Conservation (phyloP, 1,140 invertebrate genomes). For the Drosophila bocqueti region DNA sequence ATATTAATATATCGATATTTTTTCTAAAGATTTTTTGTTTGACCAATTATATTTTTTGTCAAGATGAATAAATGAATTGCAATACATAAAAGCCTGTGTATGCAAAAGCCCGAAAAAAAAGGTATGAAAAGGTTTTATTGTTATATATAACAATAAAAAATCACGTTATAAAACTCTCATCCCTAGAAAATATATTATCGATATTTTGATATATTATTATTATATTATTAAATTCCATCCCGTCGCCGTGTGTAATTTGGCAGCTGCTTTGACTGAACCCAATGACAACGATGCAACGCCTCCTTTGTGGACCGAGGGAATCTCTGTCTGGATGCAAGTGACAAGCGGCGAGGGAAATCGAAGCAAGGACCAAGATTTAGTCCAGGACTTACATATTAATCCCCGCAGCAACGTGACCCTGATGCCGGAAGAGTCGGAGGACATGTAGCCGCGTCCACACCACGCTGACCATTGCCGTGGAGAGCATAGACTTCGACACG, state of each 20-base stretch:
- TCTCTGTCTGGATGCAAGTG: conserved; percentile 65
- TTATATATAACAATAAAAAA: too few species aligned
- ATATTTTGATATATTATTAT: too few species aligned
- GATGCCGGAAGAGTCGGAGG: conserved; percentile 98
- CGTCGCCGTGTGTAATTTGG: conserved; percentile 23
- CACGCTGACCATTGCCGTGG: conserved; percentile 96
- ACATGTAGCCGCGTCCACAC: conserved; percentile 98
- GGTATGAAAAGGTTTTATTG: too few species aligned
- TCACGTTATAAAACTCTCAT: too few species aligned
- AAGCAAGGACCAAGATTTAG: conserved; percentile 17
- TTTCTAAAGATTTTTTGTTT: too few species aligned
- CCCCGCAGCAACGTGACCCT: conserved; percentile 90
- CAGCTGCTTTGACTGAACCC: conserved; percentile 21
- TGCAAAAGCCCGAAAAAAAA: too few species aligned
- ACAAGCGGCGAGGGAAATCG: conserved; percentile 66
- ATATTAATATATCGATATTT: too few species aligned
- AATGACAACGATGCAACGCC: conserved; percentile 55
- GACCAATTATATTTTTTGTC: too few species aligned
- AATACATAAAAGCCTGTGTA: too few species aligned
- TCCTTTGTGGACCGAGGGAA: conserved; percentile 39
- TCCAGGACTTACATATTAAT: background rate
- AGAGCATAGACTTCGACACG: conserved; percentile 98
- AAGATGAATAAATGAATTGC: too few species aligned
- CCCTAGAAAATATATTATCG: too few species aligned
- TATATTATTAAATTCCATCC: background rate